Percentiles rank a stretch among this genome's conserved stretches.
Conservation (phyloP, 2,797 vertebrate genomes). For the Fistularia tabacaria region DNA sequence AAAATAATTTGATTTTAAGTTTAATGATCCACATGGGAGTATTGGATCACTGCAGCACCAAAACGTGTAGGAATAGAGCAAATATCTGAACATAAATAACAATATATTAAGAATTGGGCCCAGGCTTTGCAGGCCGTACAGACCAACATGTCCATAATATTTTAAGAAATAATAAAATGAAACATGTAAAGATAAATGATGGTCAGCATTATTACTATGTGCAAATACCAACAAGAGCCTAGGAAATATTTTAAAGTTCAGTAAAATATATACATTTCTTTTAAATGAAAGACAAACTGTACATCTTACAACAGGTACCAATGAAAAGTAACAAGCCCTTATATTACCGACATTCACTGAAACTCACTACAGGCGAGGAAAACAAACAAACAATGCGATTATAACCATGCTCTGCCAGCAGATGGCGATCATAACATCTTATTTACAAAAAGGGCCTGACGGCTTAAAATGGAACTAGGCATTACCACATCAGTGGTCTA, state of each 20-base stretch:
- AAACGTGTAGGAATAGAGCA: slow-evolving; percentile 25
- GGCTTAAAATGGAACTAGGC: slow-evolving; percentile 24
- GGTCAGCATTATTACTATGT: slow-evolving; percentile 50
- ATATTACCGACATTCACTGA: slow-evolving; percentile 75
- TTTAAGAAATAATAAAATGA: slow-evolving; percentile 37
- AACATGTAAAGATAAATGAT: slow-evolving; percentile 44
- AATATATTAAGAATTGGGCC: slow-evolving; percentile 29
- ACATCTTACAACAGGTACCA: slow-evolving; percentile 46
- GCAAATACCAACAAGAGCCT: slow-evolving; percentile 48
- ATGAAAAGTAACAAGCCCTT: slow-evolving; percentile 78
- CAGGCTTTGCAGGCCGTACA: slow-evolving; percentile 15
- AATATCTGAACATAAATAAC: slow-evolving; percentile 41
- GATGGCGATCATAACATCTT: slow-evolving; percentile 80
- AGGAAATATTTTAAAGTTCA: slow-evolving; percentile 15
- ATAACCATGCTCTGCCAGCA: slow-evolving; percentile 87
- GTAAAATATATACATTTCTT: slow-evolving; percentile 19
- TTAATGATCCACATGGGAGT: slow-evolving; percentile 17
- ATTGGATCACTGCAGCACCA: slow-evolving; percentile 46
- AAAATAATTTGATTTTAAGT: slow-evolving; percentile 12
- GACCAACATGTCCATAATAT: slow-evolving; percentile 16
- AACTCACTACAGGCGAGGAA: slow-evolving; percentile 73
- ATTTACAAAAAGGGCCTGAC: slow-evolving; percentile 43
- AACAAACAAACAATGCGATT: slow-evolving; percentile 79
- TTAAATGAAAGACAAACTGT: slow-evolving; percentile 31
- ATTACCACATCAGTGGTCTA: slow-evolving; percentile 24